Evolutionary conservation across 2,888 invertebrate species (phyloP), one percentile per base, ranked within the genome.

Genomic region (Plutella xylostella): DNA sequence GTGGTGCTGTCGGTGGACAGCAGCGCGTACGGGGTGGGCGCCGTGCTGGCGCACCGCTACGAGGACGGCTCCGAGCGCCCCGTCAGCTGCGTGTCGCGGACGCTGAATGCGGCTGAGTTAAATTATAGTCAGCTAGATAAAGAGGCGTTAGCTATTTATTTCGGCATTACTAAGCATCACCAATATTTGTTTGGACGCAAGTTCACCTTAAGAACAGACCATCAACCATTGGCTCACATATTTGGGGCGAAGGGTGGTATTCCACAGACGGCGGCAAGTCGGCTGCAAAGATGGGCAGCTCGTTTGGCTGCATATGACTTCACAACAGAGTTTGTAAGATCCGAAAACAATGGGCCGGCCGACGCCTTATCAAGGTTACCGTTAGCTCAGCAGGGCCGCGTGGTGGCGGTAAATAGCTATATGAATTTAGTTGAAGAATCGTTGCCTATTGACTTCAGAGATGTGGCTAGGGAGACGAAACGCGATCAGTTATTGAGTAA

Each of bases 131-230:
- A 42, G 20, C 4, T 42, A 11, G 33, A 42, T 21, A 42, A 42
- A 31, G 54, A 55, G 43, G 55, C 55, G 3, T 17, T 55, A 3
- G 54, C 55, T 9, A 56, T 56, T n/a, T 18, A 52, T 1, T 55
- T 44, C 22, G 56, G 56, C 1, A 40, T 53, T 3, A 43, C 30
- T 4, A 43, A 47, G 20, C 45, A 48, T 18, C 60, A 25, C 25
- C 25, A 25, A 11, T 25, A 57, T 37, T 28, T 42, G 18, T 30
- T 15, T 42, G 42, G 42, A 4, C 5, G 40, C 4, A 12, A n/a
- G n/a, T n/a, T 58, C 14, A 47, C 3, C 0, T 33, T 56, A 4
- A 40, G 50, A 1, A 56, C 54, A 0, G 57, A 58, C 17, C 54
- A 57, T 22, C 54, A 55, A 18, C 52, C 57, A 0, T 20, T 57